phyloP scores from a whole-genome alignment of 2,888 invertebrate genomes.

The Melangyna quadrimaculata region DNA sequence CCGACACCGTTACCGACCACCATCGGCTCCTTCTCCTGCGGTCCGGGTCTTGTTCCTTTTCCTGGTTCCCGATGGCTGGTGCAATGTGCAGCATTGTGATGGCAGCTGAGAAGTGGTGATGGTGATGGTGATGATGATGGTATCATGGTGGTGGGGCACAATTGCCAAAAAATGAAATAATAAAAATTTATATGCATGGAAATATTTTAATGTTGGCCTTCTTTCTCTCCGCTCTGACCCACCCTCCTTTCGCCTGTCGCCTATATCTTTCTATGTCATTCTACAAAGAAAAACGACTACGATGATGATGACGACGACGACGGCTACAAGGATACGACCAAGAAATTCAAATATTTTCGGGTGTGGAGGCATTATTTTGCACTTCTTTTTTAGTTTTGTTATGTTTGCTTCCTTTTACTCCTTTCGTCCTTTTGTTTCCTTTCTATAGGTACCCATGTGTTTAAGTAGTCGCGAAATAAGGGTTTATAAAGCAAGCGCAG shows the following conservation, averaged over 20 bases:
- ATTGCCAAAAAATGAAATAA: slow-evolving; percentile 64
- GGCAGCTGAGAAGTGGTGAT: slow-evolving; percentile 52
- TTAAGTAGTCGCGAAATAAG: slow-evolving; percentile 42
- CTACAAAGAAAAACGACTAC: slow-evolving; percentile 41
- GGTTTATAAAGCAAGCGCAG: slow-evolving; percentile 4
- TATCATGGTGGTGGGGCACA: slow-evolving; percentile 18
- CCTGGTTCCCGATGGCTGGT: slow-evolving; percentile 28
- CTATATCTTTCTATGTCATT: slow-evolving; percentile 57
- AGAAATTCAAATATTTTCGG: slow-evolving; percentile 69
- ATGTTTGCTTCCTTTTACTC: slow-evolving; percentile 33
- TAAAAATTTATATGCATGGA: slow-evolving; percentile 62
- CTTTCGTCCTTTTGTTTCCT: slow-evolving; percentile 61
- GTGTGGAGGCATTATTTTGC: slow-evolving; percentile 59
- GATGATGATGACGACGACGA: slow-evolving; percentile 22
- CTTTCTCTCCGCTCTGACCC: neutral
- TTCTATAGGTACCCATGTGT: slow-evolving; percentile 54
- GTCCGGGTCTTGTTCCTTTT: neutral
- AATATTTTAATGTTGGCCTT: slow-evolving; percentile 59
- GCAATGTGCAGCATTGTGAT: slow-evolving; percentile 48
- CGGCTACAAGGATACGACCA: slow-evolving; percentile 21
- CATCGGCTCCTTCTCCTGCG: slow-evolving; percentile 21
- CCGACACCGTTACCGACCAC: slow-evolving; percentile 13
- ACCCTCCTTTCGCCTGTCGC: neutral
- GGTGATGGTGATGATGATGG: neutral
- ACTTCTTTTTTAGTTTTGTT: slow-evolving; percentile 1